These are phyloP conservation scores for Eurois occulta DNA, from an alignment of 2,888 invertebrate genomes.

Conservation along the genomic window DNA sequence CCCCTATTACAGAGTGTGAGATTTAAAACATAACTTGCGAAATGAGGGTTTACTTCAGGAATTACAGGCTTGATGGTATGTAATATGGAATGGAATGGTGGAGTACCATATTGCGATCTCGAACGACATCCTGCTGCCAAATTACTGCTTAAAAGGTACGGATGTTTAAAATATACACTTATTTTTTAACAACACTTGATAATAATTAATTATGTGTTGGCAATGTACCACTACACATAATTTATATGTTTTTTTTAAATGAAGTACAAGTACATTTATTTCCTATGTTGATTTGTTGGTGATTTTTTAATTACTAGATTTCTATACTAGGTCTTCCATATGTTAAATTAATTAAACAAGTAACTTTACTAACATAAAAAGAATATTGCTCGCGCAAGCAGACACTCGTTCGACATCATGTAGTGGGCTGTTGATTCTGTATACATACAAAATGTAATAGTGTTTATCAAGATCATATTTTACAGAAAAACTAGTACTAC, in stretches of 20 bases:
- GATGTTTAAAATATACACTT: neutral
- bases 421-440: neutral
- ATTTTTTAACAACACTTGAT: neutral
- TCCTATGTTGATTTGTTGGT: neutral
- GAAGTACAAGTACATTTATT: neutral
- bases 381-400: neutral
- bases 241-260: neutral
- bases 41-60: no score
- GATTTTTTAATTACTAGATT: neutral
- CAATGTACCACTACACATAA: neutral
- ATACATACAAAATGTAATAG: neutral
- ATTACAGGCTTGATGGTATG: no score
- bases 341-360: neutral
- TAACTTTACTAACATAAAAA: neutral
- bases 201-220: neutral
- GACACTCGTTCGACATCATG: conserved; percentile 27
- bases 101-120: conserved; percentile 7
- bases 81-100: conserved; percentile 5
- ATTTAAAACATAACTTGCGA: no score
- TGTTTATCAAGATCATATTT: neutral
- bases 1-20: no score
- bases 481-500: neutral
- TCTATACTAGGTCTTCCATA: neutral
- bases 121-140: conserved; percentile 6
- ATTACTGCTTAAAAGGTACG: neutral